These are phyloP conservation scores for Ornithoptera alexandrae DNA, from an alignment of 2,888 invertebrate genomes.

Conservation along the genomic window DNA sequence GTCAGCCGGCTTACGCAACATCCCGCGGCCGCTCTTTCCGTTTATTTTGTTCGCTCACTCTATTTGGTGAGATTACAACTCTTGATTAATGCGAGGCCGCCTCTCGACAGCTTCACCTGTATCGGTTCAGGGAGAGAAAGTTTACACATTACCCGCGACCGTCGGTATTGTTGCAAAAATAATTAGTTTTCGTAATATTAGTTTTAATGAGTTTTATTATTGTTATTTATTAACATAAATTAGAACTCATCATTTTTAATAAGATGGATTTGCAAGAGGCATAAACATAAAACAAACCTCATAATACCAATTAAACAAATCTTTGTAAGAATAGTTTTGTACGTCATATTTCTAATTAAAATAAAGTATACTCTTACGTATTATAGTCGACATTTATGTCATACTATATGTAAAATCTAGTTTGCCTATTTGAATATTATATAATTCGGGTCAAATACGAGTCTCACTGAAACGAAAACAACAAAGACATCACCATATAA, in stretches of 20 bases:
- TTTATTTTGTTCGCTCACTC: constrained; percentile 55
- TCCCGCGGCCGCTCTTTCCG: constrained; percentile 41
- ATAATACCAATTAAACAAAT: too few relatives aligned
- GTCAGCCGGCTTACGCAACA: constrained; percentile 61
- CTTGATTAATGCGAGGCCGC: constrained; percentile 44
- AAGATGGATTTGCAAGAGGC: too few relatives aligned
- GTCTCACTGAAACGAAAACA: not conserved
- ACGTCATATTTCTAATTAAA: not conserved
- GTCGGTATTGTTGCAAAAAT: constrained; percentile 2
- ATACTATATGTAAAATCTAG: not conserved
- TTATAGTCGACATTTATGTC: too few relatives aligned
- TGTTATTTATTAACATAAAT: not conserved
- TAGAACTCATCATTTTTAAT: too few relatives aligned
- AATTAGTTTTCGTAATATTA: not conserved
- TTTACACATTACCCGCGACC: not conserved
- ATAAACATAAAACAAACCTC: too few relatives aligned
- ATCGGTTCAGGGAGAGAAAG: constrained; percentile 12
- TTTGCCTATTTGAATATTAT: not conserved
- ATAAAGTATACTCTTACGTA: too few relatives aligned
- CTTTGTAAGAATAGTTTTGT: too few relatives aligned
- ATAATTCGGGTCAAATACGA: not conserved
- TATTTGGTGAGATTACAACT: constrained; percentile 57
- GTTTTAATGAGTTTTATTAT: not conserved
- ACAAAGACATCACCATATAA: not conserved
- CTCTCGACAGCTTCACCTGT: constrained; percentile 5